Evolutionary conservation across 2,888 invertebrate species (phyloP).

Genomic region (Stenodera caucasica): DNA sequence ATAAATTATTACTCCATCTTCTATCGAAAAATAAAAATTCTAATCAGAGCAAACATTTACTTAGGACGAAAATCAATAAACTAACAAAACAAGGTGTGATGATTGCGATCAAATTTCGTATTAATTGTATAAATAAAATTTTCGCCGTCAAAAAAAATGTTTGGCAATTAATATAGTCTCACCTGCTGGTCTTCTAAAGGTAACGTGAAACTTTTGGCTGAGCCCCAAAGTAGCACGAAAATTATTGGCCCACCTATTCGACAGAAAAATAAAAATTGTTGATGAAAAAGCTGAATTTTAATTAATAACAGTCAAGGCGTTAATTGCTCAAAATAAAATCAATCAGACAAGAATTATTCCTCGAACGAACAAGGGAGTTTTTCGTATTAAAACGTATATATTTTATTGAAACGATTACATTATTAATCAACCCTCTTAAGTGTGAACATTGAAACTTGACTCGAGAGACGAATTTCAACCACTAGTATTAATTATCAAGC

Average conservation of each 20-base stretch:
- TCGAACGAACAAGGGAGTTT: no score
- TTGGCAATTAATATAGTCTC: constrained; percentile 11
- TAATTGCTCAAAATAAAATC: background rate
- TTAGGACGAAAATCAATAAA: constrained; percentile 17
- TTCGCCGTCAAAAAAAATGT: background rate
- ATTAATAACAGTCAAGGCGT: background rate
- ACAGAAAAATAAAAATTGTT: constrained; percentile 33
- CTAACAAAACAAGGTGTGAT: constrained; percentile 26
- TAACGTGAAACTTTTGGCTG: constrained; percentile 54
- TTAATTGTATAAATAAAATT: background rate
- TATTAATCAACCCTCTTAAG: constrained; percentile 19
- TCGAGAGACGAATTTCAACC: no score
- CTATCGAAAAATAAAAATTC: background rate
- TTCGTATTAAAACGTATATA: no score
- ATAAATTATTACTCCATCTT: no score
- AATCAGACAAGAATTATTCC: no score
- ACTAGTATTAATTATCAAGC: no score
- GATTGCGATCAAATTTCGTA: background rate
- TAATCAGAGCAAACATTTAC: constrained; percentile 25
- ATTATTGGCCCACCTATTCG: constrained; percentile 60
- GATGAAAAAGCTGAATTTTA: no score
- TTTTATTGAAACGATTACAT: constrained; percentile 14
- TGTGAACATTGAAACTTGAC: constrained; percentile 13
- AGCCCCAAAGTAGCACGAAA: constrained; percentile 59
- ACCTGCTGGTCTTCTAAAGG: constrained; percentile 40